These are phyloP conservation scores for Galeruca laticollis DNA, from an alignment of 2,888 invertebrate species.

Conservation along the genomic window DNA sequence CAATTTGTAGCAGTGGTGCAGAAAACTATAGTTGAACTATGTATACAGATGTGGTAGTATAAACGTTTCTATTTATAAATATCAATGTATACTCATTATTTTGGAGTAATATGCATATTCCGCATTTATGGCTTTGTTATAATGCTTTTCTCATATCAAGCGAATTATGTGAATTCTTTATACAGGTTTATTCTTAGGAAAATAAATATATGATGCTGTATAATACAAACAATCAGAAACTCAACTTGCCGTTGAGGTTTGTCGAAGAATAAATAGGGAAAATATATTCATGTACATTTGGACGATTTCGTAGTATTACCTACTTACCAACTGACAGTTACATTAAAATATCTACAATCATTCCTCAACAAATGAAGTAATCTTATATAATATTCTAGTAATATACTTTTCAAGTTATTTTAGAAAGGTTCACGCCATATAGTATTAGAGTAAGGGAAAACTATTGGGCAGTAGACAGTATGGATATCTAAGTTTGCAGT, in stretches of 20 bases:
- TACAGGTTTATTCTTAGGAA: neutral
- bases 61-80: neutral
- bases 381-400: no score
- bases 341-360: constrained; percentile 47
- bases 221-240: neutral
- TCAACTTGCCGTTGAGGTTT: neutral
- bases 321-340: constrained; percentile 10
- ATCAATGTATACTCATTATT: neutral
- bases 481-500: no score
- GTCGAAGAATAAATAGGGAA: neutral
- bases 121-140: neutral
- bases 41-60: neutral
- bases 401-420: no score
- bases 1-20: neutral
- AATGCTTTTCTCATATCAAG: neutral
- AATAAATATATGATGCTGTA: neutral
- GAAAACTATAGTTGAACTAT: neutral
- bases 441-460: no score
- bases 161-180: neutral
- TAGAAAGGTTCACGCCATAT: no score
- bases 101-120: neutral
- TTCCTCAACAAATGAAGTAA: constrained; percentile 46
- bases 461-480: no score
- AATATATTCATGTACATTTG: neutral
- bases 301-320: no score